Evolutionary conservation across 2,888 invertebrate species (phyloP).

Genomic region (Ypsolopha sequella): DNA sequence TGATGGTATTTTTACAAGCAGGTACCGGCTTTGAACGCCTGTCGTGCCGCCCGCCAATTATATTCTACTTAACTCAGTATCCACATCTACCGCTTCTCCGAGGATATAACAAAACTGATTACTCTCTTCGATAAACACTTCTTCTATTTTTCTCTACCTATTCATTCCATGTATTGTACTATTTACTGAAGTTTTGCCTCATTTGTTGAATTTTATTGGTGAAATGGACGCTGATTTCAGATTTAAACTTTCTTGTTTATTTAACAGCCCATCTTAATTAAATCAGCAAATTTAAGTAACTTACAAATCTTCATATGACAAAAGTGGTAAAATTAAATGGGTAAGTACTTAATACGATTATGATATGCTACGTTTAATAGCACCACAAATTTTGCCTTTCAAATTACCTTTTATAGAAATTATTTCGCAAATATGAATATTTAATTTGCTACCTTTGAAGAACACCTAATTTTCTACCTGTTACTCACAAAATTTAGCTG

Average conservation of each 20-base stretch:
- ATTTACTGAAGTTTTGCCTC: too few relatives aligned
- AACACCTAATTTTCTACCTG: conserved; percentile 12
- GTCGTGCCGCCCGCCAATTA: conserved; percentile 63
- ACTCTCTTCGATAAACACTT: neutral
- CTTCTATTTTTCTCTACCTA: neutral
- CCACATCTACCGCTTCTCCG: conserved; percentile 24
- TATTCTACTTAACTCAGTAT: conserved; percentile 60
- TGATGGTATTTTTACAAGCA: conserved; percentile 68
- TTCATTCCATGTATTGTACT: too few relatives aligned
- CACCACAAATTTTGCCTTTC: too few relatives aligned
- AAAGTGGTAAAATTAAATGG: too few relatives aligned
- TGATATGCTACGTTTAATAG: too few relatives aligned
- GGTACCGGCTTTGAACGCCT: conserved; percentile 60
- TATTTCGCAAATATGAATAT: neutral
- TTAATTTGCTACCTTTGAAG: conserved; percentile 9
- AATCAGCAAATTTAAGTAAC: too few relatives aligned
- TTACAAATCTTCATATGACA: too few relatives aligned
- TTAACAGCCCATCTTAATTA: too few relatives aligned
- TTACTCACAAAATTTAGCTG: neutral
- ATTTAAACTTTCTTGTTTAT: too few relatives aligned
- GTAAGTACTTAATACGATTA: too few relatives aligned
- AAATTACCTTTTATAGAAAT: neutral
- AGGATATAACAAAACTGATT: conserved; percentile 13
- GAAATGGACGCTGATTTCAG: too few relatives aligned
- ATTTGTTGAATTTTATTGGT: too few relatives aligned